These are phyloP conservation scores for Troides helena DNA, from an alignment of 2,888 invertebrate species.

Conservation along the genomic window DNA sequence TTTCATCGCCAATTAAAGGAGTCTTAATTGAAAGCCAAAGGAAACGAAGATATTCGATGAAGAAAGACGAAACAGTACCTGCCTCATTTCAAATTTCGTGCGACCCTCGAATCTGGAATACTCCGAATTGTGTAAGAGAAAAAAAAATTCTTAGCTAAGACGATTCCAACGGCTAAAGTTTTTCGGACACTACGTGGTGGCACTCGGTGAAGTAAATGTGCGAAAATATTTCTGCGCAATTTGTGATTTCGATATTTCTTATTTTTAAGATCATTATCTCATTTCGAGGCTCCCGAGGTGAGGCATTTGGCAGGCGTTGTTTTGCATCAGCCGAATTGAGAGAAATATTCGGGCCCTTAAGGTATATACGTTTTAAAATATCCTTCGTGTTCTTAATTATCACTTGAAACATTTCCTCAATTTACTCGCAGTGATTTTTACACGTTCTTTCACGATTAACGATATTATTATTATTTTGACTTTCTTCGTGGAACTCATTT, in stretches of 20 bases:
- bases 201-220: constrained; percentile 23
- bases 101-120: constrained; percentile 15
- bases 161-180: constrained; percentile 14
- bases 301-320: constrained; percentile 20
- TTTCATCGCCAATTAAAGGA: constrained; percentile 3
- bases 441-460: neutral
- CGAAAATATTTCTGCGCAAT: constrained; percentile 29
- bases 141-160: constrained; percentile 18
- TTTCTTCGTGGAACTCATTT: too few relatives aligned
- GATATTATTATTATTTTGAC: neutral
- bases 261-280: constrained; percentile 28
- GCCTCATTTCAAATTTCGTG: constrained; percentile 19
- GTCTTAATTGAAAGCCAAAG: neutral
- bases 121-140: constrained; percentile 10
- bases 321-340: constrained; percentile 17
- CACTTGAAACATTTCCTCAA: neutral
- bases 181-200: constrained; percentile 26
- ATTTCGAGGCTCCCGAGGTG: constrained; percentile 13
- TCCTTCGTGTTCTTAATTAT: neutral
- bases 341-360: constrained; percentile 9
- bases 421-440: neutral
- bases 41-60: neutral
- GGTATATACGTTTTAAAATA: neutral
- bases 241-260: constrained; percentile 27
- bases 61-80: constrained; percentile 1